Evolutionary conservation across 2,888 invertebrate species (phyloP).

Genomic region (Eristalis pertinax): DNA sequence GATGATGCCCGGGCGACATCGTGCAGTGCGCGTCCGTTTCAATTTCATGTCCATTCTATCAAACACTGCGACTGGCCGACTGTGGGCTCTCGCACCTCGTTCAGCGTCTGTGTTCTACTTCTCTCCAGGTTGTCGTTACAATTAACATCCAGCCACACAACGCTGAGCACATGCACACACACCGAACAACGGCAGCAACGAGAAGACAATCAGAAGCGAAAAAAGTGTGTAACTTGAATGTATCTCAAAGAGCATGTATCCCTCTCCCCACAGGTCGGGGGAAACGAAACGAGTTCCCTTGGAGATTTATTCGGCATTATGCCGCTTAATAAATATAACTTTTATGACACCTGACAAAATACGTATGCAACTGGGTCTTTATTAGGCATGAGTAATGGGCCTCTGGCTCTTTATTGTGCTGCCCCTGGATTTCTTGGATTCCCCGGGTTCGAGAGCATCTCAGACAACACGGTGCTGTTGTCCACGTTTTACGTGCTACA

Average conservation of each 20-base stretch:
- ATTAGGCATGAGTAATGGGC: slow-evolving; percentile 70
- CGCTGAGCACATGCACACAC: neutral
- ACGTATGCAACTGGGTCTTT: slow-evolving; percentile 67
- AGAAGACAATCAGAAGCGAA: slow-evolving; percentile 21
- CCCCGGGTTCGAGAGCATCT: neutral
- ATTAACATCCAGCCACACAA: slow-evolving; percentile 52
- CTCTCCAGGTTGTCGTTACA: slow-evolving; percentile 57
- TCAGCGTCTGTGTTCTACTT: slow-evolving; percentile 31
- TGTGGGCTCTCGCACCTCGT: neutral
- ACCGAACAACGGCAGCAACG: neutral
- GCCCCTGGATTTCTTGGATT: slow-evolving; percentile 44
- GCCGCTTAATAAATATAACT: slow-evolving; percentile 69
- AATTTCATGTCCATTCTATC: slow-evolving; percentile 44
- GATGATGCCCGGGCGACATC: slow-evolving; percentile 43
- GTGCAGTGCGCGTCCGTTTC: slow-evolving; percentile 45
- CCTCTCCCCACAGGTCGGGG: neutral
- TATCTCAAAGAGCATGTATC: neutral
- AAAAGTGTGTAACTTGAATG: slow-evolving; percentile 13
- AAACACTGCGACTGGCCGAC: slow-evolving; percentile 1
- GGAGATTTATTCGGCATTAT: slow-evolving; percentile 64
- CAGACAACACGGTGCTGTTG: slow-evolving; percentile 16
- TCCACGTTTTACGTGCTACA: slow-evolving; percentile 55
- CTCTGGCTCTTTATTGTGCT: slow-evolving; percentile 42
- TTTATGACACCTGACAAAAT: slow-evolving; percentile 72
- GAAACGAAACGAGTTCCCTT: slow-evolving; percentile 42